Conservation (phyloP, 2,888 invertebrate species). For the Aplocera efformata region DNA sequence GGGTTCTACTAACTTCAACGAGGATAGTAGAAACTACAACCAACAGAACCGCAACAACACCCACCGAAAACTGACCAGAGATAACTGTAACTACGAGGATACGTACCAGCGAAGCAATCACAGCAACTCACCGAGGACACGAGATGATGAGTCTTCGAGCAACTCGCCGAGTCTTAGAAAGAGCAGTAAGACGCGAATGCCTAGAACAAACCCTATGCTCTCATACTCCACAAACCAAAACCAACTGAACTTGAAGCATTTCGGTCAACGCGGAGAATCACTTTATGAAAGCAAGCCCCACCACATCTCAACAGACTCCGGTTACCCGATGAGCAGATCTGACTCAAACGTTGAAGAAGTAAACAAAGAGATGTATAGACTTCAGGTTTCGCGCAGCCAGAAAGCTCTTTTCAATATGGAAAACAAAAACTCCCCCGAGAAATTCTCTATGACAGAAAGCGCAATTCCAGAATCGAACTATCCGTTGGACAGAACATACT, state of each 20-base stretch:
- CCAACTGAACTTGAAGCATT: slow-evolving; percentile 70
- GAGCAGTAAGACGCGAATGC: slow-evolving; percentile 76
- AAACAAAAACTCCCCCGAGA: slow-evolving; percentile 67
- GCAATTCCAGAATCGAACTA: slow-evolving; percentile 69
- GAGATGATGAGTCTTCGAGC: slow-evolving; percentile 72
- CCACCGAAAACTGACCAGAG: slow-evolving; percentile 78
- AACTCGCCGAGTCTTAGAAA: slow-evolving; percentile 76
- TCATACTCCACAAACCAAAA: slow-evolving; percentile 75
- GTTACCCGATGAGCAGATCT: slow-evolving; percentile 72
- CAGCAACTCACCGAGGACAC: slow-evolving; percentile 62
- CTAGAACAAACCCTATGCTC: slow-evolving; percentile 81
- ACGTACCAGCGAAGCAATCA: slow-evolving; percentile 67
- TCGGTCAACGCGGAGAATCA: slow-evolving; percentile 71
- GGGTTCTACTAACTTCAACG: slow-evolving; percentile 75
- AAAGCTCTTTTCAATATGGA: slow-evolving; percentile 74
- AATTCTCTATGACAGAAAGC: slow-evolving; percentile 58
- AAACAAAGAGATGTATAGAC: slow-evolving; percentile 75
- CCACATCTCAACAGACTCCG: slow-evolving; percentile 69
- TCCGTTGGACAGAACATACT: slow-evolving; percentile 70
- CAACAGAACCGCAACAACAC: slow-evolving; percentile 71
- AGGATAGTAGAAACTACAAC: slow-evolving; percentile 70
- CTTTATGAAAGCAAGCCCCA: slow-evolving; percentile 73
- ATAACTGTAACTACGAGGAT: slow-evolving; percentile 71
- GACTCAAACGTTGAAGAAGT: slow-evolving; percentile 77
- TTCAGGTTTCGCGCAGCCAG: slow-evolving; percentile 75